A percentile compares a stretch with the other conserved stretches of the same genome.
These are phyloP conservation scores for Pygmarrhopalites habei DNA, from an alignment of 1,140 invertebrate genomes.

Conservation along the genomic window DNA sequence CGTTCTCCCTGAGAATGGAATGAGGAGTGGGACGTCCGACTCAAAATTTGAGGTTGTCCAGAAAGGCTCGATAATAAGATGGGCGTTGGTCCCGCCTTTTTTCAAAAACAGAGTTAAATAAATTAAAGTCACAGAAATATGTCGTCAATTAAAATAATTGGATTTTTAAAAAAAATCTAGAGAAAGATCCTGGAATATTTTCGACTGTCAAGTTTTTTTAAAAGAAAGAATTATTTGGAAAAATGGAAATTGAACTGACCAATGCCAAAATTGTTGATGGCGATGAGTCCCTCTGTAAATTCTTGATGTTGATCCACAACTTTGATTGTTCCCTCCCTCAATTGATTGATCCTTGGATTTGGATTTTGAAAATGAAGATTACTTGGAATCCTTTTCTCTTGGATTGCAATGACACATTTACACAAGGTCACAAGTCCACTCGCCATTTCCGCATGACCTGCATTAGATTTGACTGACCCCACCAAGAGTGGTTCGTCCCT, in stretches of 20 bases:
- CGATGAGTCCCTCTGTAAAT: slow-evolving; percentile 45
- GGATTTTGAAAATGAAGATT: slow-evolving; percentile 53
- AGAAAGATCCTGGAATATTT: no score
- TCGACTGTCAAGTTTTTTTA: no score
- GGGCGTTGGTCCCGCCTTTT: slow-evolving; percentile 57
- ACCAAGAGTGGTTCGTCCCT: slow-evolving; percentile 59
- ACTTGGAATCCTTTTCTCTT: slow-evolving; percentile 49
- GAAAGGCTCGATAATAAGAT: slow-evolving; percentile 46
- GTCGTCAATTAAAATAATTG: no score
- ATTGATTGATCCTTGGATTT: slow-evolving; percentile 57
- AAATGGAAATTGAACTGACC: no score
- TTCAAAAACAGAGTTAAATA: no score
- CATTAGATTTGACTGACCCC: slow-evolving; percentile 87
- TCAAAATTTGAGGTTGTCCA: neutral
- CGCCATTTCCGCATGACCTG: slow-evolving; percentile 86
- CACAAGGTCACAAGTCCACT: slow-evolving; percentile 69
- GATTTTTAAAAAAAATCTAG: no score
- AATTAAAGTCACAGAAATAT: no score
- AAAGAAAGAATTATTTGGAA: no score
- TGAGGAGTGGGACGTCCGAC: slow-evolving; percentile 4
- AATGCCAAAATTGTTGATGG: slow-evolving; percentile 55
- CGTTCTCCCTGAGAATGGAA: neutral
- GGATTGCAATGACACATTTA: slow-evolving; percentile 61
- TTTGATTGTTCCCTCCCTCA: slow-evolving; percentile 56
- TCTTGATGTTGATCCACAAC: slow-evolving; percentile 33